Base-by-base conservation (phyloP, 2,888 invertebrate species). In the Lypha dubia region DNA sequence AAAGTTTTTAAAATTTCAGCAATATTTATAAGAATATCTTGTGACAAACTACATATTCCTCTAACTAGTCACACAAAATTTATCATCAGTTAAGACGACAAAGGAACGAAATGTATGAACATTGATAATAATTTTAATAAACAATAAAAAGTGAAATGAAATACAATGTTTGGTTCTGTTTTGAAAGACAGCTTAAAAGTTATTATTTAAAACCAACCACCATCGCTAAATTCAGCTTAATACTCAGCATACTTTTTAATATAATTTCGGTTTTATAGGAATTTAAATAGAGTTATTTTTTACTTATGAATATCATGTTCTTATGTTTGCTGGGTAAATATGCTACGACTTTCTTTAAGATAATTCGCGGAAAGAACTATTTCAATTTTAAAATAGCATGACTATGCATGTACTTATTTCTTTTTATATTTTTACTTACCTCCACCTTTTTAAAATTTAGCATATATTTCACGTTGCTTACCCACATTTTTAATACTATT, bases 401-500 rank as follows among this genome's bases (percentile, higher is more conserved):
- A 3, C 0, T 15, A 17, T 13, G 9, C 28, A 32, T n/a, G n/a
- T n/a, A n/a, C n/a, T n/a, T 38, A 13, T 53, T 20, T 53, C 13
- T 15, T 32, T 13, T 7, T 44, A 3, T 28, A 13, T 4, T 13
- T 63, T n/a, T 22, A 22, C 15, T 11, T n/a, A 13, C 6, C n/a
- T 63, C 20, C 32, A 22, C 15, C 15, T n/a, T 6, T 41, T 24
- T 11, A 53, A 41, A 20, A 15, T 32, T 41, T 62, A 68, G 9
- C 28, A 44, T 65, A 24, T 32, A 51, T 56, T 81, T 63, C 32
- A 73, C 51, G 53, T 74, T 58, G 58, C 46, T 77, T 73, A 77
- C 73, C 68, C 76, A 68, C 38, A 38, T 44, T 53, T 79, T 53
- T 79, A 79, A 81, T 79, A 58, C 68, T 70, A 68, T 84, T 84